Percentiles rank a stretch among this genome's conserved stretches.
Conservation (phyloP, 2,797 vertebrate genomes). For the Scomberomorus guttatus region DNA sequence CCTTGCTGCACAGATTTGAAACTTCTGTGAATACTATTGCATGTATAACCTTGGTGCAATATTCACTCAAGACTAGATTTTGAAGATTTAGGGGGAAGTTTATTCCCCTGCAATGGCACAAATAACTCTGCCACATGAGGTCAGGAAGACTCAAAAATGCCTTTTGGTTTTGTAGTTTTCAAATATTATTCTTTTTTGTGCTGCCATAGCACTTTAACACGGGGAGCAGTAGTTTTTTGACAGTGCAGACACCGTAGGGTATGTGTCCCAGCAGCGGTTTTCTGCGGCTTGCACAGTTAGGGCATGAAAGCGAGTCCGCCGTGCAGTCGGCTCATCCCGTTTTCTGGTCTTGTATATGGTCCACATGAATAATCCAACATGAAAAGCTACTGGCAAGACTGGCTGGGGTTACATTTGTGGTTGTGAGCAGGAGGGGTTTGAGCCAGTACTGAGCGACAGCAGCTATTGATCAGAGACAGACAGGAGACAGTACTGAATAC, state of each 20-base stretch:
- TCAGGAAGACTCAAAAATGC: constrained; percentile 27
- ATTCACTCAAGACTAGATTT: constrained; percentile 22
- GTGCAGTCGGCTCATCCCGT: constrained; percentile 53
- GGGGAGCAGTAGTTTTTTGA: constrained; percentile 33
- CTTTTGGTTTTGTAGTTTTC: constrained; percentile 20
- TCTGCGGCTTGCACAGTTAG: constrained; percentile 53
- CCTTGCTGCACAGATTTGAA: constrained; percentile 13
- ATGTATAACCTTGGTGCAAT: constrained; percentile 3
- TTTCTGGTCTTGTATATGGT: constrained; percentile 70
- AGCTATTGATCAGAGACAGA: constrained; percentile 71
- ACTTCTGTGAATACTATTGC: constrained; percentile 22
- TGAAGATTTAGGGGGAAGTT: neutral
- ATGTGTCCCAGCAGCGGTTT: constrained; percentile 55
- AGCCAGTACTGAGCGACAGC: constrained; percentile 58
- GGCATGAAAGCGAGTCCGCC: constrained; percentile 51
- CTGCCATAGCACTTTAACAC: constrained; percentile 15
- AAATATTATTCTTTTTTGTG: constrained; percentile 26
- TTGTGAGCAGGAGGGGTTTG: constrained; percentile 51
- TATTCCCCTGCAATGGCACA: constrained; percentile 4
- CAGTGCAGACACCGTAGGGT: constrained; percentile 32
- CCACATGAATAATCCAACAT: constrained; percentile 79
- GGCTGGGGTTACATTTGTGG: constrained; percentile 69
- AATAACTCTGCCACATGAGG: constrained; percentile 28
- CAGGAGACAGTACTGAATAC: constrained; percentile 53
- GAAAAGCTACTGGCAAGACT: constrained; percentile 59